Evolutionary conservation across 2,888 invertebrate species (phyloP).

Genomic region (Pristionchus arcanus): DNA sequence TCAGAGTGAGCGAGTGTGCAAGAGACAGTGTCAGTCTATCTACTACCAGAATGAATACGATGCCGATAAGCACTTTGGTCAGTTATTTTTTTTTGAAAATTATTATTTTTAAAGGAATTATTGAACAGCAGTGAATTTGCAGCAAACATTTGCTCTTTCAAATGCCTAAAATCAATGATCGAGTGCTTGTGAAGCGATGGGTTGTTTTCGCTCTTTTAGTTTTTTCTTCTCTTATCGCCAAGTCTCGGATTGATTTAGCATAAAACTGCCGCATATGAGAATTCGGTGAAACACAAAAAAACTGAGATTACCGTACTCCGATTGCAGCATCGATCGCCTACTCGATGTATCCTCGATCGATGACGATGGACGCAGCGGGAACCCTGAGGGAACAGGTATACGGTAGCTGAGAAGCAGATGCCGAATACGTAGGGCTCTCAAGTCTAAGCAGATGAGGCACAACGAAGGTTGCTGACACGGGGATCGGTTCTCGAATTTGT

Average conservation of each 20-base stretch:
- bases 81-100: not conserved
- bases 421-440: no score
- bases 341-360: slow-evolving; percentile 77
- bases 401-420: not conserved
- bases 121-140: no score
- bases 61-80: slow-evolving; percentile 75
- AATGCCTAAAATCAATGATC: no score
- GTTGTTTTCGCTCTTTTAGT: no score
- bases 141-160: no score
- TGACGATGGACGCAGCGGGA: slow-evolving; percentile 77
- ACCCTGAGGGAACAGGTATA: slow-evolving; percentile 63
- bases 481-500: no score
- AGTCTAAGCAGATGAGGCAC: no score
- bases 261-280: no score
- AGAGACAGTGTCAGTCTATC: slow-evolving; percentile 73
- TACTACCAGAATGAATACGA: slow-evolving; percentile 77
- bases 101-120: not conserved
- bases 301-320: not conserved
- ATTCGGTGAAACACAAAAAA: not conserved
- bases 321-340: slow-evolving; percentile 75
- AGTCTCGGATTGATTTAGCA: not conserved
- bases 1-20: slow-evolving; percentile 68
- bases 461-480: no score
- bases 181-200: no score
- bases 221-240: not conserved